A percentile compares a stretch with the other conserved stretches of the same genome.
Conservation (phyloP, 2,113 vertebrate species). For the Callionymus lyra region DNA sequence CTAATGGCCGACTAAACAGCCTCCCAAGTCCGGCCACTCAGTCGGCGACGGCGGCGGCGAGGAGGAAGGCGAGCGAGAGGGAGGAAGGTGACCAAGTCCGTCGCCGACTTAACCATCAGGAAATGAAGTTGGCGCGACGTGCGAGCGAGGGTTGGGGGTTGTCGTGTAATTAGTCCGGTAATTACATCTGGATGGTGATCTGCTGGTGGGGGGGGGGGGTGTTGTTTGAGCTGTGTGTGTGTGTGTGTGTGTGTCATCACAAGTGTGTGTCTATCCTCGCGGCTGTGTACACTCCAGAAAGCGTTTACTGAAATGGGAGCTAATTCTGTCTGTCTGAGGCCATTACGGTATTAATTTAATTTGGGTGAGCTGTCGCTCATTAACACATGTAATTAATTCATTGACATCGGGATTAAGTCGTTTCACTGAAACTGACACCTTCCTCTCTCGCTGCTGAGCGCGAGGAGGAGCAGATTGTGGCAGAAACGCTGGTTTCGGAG, state of each 20-base stretch:
- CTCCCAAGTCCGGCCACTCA: slow-evolving; percentile 48
- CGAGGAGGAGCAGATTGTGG: slow-evolving; percentile 72
- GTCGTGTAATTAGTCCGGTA: slow-evolving; percentile 65
- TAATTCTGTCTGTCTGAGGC: slow-evolving; percentile 99
- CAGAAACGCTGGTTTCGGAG: slow-evolving; percentile 69
- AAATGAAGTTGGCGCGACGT: slow-evolving; percentile 7
- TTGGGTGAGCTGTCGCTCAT: slow-evolving; percentile 98
- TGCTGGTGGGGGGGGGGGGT: slow-evolving; percentile 61
- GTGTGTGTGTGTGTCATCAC: slow-evolving; percentile 24
- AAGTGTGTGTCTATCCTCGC: slow-evolving; percentile 56
- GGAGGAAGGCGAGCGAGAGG: slow-evolving; percentile 28
- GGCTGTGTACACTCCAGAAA: slow-evolving; percentile 95
- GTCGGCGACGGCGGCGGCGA: slow-evolving; percentile 49
- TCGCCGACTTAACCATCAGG: too few species aligned
- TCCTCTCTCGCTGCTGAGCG: slow-evolving; percentile 43
- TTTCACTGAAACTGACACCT: slow-evolving; percentile 99
- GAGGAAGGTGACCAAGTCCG: slow-evolving; percentile 27
- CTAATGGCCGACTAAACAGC: slow-evolving; percentile 54
- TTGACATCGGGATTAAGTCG: slow-evolving; percentile 99
- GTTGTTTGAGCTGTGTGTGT: slow-evolving; percentile 55
- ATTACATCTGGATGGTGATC: slow-evolving; percentile 69
- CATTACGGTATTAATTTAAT: slow-evolving; percentile 99
- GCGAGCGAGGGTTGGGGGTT: slow-evolving; percentile 27
- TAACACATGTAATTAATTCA: slow-evolving; percentile 99
- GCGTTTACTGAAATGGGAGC: slow-evolving; percentile 99